Percentiles rank a stretch among this genome's conserved stretches.
These are phyloP conservation scores for Limnephilus rhombicus DNA, from an alignment of 2,888 invertebrate genomes.

Conservation along the genomic window DNA sequence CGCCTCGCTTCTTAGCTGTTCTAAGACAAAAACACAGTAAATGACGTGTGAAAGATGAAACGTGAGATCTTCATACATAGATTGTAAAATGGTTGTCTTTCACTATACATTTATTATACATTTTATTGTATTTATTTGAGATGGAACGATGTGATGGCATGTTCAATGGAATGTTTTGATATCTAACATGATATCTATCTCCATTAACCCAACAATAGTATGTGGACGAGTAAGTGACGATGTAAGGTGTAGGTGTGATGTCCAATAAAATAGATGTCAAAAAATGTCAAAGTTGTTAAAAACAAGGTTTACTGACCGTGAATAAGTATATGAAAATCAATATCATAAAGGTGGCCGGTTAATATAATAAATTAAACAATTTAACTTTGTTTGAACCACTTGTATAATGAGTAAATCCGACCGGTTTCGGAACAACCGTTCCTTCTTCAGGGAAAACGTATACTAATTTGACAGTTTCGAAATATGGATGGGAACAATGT, in stretches of 20 bases:
- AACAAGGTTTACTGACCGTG: neutral
- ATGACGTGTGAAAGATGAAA: conserved; percentile 63
- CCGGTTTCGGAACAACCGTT: too few species aligned
- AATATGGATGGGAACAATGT: too few species aligned
- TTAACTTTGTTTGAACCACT: too few species aligned
- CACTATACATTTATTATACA: conserved; percentile 49
- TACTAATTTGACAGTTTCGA: too few species aligned
- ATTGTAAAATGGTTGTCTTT: conserved; percentile 4
- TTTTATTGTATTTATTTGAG: conserved; percentile 48
- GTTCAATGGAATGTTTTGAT: conserved; percentile 43
- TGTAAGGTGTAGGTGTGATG: neutral
- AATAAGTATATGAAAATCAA: neutral
- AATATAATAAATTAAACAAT: too few species aligned
- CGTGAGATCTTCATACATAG: conserved; percentile 52
- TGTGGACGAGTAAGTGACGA: neutral
- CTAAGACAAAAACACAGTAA: conserved; percentile 51
- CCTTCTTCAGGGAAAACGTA: too few species aligned
- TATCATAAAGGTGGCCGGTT: neutral
- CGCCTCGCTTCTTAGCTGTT: conserved; percentile 13
- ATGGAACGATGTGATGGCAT: conserved; percentile 24
- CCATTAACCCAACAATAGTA: conserved; percentile 11
- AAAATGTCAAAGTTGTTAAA: neutral
- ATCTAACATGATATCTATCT: neutral
- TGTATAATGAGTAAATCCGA: too few species aligned
- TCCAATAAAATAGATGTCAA: neutral